These are phyloP conservation scores for Columba janthina DNA, from an alignment of 2,113 vertebrate species.

Conservation along the genomic window DNA sequence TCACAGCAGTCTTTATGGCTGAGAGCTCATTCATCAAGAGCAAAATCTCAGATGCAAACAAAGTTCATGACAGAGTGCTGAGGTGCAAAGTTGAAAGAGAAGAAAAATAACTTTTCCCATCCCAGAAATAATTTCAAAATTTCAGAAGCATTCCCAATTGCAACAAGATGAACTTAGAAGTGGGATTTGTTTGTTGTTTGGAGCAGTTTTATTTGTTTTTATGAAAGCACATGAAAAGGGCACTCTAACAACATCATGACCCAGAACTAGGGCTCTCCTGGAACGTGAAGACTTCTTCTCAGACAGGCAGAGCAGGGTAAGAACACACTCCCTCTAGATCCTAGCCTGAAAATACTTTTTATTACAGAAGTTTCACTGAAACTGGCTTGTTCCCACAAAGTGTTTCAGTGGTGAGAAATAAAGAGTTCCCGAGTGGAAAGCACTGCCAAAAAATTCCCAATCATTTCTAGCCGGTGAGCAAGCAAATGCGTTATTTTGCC, in stretches of 20 bases:
- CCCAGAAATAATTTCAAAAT: conserved; percentile 15
- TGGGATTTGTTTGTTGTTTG: neutral
- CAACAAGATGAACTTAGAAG: neutral
- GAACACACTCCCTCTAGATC: neutral
- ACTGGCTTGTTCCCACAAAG: conserved; percentile 52
- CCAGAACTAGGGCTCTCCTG: neutral
- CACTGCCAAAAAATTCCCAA: neutral
- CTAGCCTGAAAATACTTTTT: conserved; percentile 29
- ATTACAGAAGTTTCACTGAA: conserved; percentile 27
- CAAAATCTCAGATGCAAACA: conserved; percentile 24
- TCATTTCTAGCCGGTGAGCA: neutral
- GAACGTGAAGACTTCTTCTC: neutral
- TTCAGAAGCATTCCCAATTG: neutral
- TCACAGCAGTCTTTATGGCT: neutral
- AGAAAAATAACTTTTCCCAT: conserved; percentile 22
- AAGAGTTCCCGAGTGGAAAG: conserved; percentile 21
- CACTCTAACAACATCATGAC: neutral
- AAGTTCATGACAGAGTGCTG: conserved; percentile 18
- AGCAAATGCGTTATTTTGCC: neutral
- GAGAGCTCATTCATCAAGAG: conserved; percentile 51
- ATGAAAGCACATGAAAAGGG: neutral
- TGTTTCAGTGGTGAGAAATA: conserved; percentile 48
- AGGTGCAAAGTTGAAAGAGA: conserved; percentile 36
- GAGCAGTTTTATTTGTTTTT: neutral
- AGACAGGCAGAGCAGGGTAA: neutral